Evolutionary conservation across 1,140 invertebrate species (phyloP), one percentile per base, ranked within the genome.

Genomic region (Metopolophium dirhodum): DNA sequence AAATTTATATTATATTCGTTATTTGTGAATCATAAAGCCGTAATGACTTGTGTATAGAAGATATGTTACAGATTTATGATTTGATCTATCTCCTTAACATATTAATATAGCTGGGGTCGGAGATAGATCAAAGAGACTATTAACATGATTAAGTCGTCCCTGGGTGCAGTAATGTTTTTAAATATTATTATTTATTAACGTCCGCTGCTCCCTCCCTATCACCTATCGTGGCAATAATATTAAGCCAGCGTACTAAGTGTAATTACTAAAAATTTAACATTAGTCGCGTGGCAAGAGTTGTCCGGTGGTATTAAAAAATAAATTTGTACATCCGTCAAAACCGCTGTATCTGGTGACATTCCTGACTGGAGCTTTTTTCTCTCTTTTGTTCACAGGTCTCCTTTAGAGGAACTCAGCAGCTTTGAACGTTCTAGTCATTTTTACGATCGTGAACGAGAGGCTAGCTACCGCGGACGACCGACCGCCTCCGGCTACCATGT

Each of bases 341-440:
- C n/a, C n/a, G 61, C n/a, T n/a, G 11, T 57, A 68, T 82, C 35
- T 85, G 23, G 8, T 85, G 7, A 45, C 11, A 41, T 85, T 83
- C 37, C 23, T 45, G 23, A 85, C 83, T 41, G 22, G 9, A 45
- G 8, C 3, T 14, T 23, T 85, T 85, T 4, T 85, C 7, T 23
- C 22, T 85, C 7, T 88, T 54, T 88, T 30, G 94, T 61, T 94
- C 94, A 41, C 94, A 95, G 95, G 94, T 93, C 91, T 86, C 94
- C 95, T 37, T 61, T 94, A 83, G 95, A 95, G 90, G 95, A 95
- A 88, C 95, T 95, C 94, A 94, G 94, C 93, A 95, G 94, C 94
- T 96, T 95, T 94, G 95, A 95, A 88, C 94, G 95, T 94, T 95
- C 95, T 95, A 95, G 95, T 95, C 95, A 95, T 95, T 96, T 96